Percentiles rank a stretch among this genome's conserved stretches.
Conservation (phyloP, 2,113 vertebrate species). For the Catharus bicknelli region DNA sequence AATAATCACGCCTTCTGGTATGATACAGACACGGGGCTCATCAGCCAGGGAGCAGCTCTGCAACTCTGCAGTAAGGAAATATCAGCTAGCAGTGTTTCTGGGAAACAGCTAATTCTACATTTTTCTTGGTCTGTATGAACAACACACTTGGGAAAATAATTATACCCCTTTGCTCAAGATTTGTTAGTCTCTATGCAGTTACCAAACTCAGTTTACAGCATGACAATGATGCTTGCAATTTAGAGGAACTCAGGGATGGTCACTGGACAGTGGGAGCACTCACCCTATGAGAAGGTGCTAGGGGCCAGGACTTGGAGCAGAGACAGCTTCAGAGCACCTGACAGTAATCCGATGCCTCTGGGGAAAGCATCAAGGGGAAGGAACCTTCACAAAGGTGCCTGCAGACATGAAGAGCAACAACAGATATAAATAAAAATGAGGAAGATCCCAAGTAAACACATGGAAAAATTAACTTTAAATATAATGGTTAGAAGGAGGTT, state of each 20-base stretch:
- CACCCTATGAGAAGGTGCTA: neutral
- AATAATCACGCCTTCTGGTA: neutral
- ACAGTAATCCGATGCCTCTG: neutral
- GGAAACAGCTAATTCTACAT: rapidly evolving
- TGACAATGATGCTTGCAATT: neutral
- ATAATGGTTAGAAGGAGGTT: neutral
- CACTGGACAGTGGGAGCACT: neutral
- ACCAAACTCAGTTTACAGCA: neutral
- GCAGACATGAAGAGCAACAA: neutral
- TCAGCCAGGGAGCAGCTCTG: neutral
- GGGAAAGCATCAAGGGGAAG: rapidly evolving
- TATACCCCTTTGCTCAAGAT: neutral
- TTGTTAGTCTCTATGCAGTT: neutral
- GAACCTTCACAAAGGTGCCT: neutral
- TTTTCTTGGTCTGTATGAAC: neutral
- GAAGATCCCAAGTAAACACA: neutral
- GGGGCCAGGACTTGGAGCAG: neutral
- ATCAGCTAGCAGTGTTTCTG: neutral
- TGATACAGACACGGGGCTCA: neutral
- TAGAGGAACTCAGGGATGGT: rapidly evolving
- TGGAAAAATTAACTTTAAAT: neutral
- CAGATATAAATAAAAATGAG: neutral
- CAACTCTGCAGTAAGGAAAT: neutral
- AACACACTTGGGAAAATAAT: rapidly evolving
- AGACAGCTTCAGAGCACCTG: neutral